These are phyloP conservation scores for Dascyllus trimaculatus DNA, from an alignment of 2,113 vertebrate genomes.

Conservation along the genomic window DNA sequence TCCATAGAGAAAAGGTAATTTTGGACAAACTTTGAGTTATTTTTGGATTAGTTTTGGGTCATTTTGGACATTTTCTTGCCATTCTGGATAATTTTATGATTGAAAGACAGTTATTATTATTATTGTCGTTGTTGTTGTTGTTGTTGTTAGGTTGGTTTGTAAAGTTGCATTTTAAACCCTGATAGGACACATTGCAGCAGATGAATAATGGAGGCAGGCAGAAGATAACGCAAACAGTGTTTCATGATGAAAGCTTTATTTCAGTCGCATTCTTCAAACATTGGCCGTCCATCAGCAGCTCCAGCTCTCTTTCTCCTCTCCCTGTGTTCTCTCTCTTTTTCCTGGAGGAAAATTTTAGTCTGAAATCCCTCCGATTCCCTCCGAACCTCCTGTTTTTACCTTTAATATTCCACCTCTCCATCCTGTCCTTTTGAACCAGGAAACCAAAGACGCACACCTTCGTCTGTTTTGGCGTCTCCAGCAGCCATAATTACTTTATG, in stretches of 20 bases:
- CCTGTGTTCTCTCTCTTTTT: conserved; percentile 18
- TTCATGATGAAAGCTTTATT: conserved; percentile 76
- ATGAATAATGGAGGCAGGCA: conserved; percentile 41
- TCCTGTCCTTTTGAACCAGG: conserved; percentile 55
- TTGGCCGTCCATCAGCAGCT: conserved; percentile 52
- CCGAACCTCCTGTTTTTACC: neutral
- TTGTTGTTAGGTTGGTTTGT: too few relatives aligned
- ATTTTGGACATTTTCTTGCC: too few relatives aligned
- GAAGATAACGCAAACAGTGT: conserved; percentile 56
- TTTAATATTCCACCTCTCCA: conserved; percentile 6
- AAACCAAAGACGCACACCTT: conserved; percentile 44
- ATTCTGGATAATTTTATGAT: too few relatives aligned
- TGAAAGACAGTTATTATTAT: too few relatives aligned
- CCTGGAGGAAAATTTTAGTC: too few relatives aligned
- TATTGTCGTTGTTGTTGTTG: too few relatives aligned
- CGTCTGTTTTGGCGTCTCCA: conserved; percentile 51
- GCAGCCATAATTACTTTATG: conserved; percentile 78
- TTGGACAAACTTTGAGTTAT: too few relatives aligned
- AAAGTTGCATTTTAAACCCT: conserved; percentile 13
- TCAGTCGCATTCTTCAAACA: conserved; percentile 72
- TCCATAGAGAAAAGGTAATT: too few relatives aligned
- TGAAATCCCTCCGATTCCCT: neutral
- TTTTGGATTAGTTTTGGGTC: too few relatives aligned
- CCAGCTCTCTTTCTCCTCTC: conserved; percentile 56
- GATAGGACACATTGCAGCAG: conserved; percentile 14